Evolutionary conservation across 2,888 invertebrate genomes (phyloP).

Genomic region (Pyrrhopygopsis socrates): DNA sequence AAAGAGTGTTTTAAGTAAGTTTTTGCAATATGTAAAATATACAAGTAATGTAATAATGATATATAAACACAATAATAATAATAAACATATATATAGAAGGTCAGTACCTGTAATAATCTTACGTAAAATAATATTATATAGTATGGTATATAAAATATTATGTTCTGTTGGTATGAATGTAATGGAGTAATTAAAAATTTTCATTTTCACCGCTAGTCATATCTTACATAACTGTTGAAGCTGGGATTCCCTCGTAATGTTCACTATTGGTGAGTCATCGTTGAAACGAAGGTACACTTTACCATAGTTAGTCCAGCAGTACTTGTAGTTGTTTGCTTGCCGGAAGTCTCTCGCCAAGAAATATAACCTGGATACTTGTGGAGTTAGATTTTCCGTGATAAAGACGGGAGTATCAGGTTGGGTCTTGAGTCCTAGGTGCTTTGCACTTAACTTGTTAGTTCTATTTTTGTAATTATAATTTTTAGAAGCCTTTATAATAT

Average conservation of each 20-base stretch:
- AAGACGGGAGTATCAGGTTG: constrained; percentile 8
- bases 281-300: constrained; percentile 27
- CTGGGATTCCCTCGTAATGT: neutral
- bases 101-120: too few relatives aligned
- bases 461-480: constrained; percentile 59
- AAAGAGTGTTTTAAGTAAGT: too few relatives aligned
- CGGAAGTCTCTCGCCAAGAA: constrained; percentile 37
- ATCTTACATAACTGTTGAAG: too few relatives aligned
- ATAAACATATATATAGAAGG: too few relatives aligned
- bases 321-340: neutral
- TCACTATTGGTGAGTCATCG: constrained; percentile 31
- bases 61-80: too few relatives aligned
- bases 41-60: too few relatives aligned
- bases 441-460: constrained; percentile 65
- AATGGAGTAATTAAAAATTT: too few relatives aligned
- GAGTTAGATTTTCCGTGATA: constrained; percentile 55
- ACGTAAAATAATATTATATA: too few relatives aligned
- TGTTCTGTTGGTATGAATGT: too few relatives aligned
- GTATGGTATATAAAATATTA: too few relatives aligned
- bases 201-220: too few relatives aligned
- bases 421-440: constrained; percentile 36
- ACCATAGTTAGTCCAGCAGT: constrained; percentile 15
- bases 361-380: constrained; percentile 31
- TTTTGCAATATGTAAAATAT: too few relatives aligned
- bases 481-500: constrained; percentile 63